phyloP scores from a whole-genome alignment of 2,888 invertebrate species.

The Xestia xanthographa region DNA sequence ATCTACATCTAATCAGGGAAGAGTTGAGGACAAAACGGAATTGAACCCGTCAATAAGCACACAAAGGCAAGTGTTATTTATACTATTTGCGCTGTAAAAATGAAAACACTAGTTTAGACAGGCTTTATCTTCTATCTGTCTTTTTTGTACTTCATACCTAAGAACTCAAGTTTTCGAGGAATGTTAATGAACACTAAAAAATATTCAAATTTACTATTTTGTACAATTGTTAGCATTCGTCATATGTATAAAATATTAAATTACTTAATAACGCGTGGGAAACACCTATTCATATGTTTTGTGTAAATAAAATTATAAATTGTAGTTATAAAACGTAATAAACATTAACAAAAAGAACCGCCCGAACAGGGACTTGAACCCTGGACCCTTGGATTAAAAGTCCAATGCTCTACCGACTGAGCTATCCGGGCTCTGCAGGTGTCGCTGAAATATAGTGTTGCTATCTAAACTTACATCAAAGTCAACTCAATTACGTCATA shows the following conservation, averaged over 20 bases:
- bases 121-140: neutral
- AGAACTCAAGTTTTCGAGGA: neutral
- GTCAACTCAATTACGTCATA: slow-evolving; percentile 33
- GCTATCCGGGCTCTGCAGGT: slow-evolving; percentile 87
- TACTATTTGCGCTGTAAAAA: neutral
- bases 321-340: neutral
- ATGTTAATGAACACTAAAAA: slow-evolving; percentile 9
- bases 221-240: neutral
- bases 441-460: neutral
- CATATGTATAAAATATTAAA: neutral
- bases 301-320: neutral
- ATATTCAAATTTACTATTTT: slow-evolving; percentile 4
- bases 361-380: slow-evolving; percentile 91
- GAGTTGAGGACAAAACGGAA: neutral
- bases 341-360: slow-evolving; percentile 69
- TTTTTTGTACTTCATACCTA: neutral
- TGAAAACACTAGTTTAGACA: neutral
- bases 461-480: neutral
- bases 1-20: neutral
- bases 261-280: neutral
- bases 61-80: neutral
- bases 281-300: neutral
- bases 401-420: slow-evolving; percentile 91
- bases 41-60: neutral
- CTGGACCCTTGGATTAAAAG: slow-evolving; percentile 91